Evolutionary conservation across 2,888 invertebrate species (phyloP), one percentile per base, ranked within the genome.

Genomic region (Melanchra persicariae): DNA sequence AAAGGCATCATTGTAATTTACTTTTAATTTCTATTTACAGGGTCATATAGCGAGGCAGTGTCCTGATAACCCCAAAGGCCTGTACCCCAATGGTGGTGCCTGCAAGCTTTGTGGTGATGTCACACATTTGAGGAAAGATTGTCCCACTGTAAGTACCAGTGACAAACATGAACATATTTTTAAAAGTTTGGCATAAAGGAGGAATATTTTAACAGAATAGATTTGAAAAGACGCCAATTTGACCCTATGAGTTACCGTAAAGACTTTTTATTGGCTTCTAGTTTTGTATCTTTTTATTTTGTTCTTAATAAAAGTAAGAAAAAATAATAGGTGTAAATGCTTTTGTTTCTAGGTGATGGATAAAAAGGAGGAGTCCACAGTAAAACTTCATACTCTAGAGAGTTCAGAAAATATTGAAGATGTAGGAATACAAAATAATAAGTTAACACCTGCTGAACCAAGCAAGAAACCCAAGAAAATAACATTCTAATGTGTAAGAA

Each of bases 41-140:
- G 99, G 99, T 9, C 99, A 99, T 91, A 97, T 99, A 85, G 97
- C 98, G 0, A 97, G 97, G 75, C 98, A 98, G 87, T 99, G 99
- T 92, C 98, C 98, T 6, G 98, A 98, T 88, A 99, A 99, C 95
- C 97, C 97, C 0, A 97, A 97, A 87, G 99, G 99, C 0, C 92
- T 98, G 10, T 99, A 98, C 94, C 98, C 99, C 0, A 97, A 98
- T 92, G 98, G 98, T 49, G 98, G 98, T 1, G 93, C 96, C n/a
- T 98, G 98, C 89, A 98, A 97, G 84, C 94, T 97, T 4, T 99
- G 99, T 94, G 98, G 98, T 8, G 98, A 98, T 91, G 98, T 98
- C 15, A 98, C 98, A 57, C 99, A 99, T 94, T 95, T 98, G 77
- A 97, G 97, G 83, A 98, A 97, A 90, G 98, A 98, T 89, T 98